phyloP scores from a whole-genome alignment of 2,113 vertebrate species.

The Raja brachyura region DNA sequence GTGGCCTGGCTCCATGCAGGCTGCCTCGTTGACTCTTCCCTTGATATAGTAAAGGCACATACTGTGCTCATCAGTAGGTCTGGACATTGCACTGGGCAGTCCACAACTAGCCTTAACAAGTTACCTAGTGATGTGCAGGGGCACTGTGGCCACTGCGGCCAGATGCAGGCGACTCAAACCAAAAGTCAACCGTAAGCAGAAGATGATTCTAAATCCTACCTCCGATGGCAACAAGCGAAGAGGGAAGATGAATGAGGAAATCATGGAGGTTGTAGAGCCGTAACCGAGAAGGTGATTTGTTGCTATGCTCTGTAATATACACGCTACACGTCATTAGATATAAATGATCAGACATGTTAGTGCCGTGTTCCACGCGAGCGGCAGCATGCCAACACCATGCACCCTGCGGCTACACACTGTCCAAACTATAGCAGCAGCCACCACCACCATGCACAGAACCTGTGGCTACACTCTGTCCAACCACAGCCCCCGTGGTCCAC shows the following conservation, averaged over 20 bases:
- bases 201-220: slow-evolving; percentile 4
- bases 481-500: too few relatives aligned
- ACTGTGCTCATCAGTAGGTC: background rate
- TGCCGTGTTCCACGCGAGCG: background rate
- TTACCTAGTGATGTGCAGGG: background rate
- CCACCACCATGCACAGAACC: background rate
- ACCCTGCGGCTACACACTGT: too few relatives aligned
- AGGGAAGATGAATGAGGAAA: slow-evolving; percentile 27
- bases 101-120: background rate
- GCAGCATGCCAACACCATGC: background rate
- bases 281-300: slow-evolving; percentile 12
- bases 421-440: background rate
- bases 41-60: background rate
- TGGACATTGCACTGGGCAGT: background rate
- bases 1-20: too few relatives aligned
- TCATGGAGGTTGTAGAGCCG: background rate
- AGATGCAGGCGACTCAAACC: background rate
- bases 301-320: background rate
- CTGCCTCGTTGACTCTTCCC: too few relatives aligned
- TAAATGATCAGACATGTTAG: background rate
- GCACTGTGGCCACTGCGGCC: background rate
- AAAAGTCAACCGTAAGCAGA: background rate
- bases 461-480: too few relatives aligned
- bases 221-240: background rate
- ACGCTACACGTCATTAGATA: background rate